Base-by-base conservation (phyloP, 2,113 vertebrate species). In the Colossoma macropomum region DNA sequence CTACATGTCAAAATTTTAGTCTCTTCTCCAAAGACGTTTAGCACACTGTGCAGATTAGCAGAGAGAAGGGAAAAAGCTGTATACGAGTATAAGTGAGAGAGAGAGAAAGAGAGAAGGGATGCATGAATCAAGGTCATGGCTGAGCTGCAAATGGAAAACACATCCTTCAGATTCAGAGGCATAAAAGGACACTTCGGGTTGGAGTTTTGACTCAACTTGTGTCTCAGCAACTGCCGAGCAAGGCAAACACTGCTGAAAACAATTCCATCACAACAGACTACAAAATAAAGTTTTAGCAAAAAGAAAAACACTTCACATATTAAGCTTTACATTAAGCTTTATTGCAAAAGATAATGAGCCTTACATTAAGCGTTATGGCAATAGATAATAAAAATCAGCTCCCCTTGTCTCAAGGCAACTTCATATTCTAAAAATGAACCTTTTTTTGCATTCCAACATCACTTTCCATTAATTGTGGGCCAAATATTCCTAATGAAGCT, bases 401-500 rank as follows among this genome's bases (percentile, higher is more conserved):
- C 17, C 72, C 50, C 72, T 32, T 30, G 50, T 75, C 73, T 62
- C 23, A 62, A 27, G 12, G 23, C 59, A 12, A 45, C 25, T 71
- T 25, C 68, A 23, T 34, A 45, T n/a, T 1, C 23, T 25, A 12
- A 69, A 38, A 23, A 38, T n/a, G 21, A 69, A 69, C 66, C 32
- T 69, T 19, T 4, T 17, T 38, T 38, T 48, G 16, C 25, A 41
- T 62, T 41, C 56, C n/a, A 48, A 8, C 60, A 28, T 68, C 50
- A 21, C 68, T 59, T 60, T 32, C 23, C 72, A 77, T 81, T 77
- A 70, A 81, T 77, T 84, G 79, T 74, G 45, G 32, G 50, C 79
- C 75, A 45, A 38, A 63, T 32, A 76, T 77, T 75, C 72, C 79
- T 84, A 84, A 86, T 86, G 72, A 84, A 75, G 82, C 77, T 66